Evolutionary conservation across 2,888 invertebrate genomes (phyloP), one percentile per base, ranked within the genome.

Genomic region (Boloria euphrosyne): DNA sequence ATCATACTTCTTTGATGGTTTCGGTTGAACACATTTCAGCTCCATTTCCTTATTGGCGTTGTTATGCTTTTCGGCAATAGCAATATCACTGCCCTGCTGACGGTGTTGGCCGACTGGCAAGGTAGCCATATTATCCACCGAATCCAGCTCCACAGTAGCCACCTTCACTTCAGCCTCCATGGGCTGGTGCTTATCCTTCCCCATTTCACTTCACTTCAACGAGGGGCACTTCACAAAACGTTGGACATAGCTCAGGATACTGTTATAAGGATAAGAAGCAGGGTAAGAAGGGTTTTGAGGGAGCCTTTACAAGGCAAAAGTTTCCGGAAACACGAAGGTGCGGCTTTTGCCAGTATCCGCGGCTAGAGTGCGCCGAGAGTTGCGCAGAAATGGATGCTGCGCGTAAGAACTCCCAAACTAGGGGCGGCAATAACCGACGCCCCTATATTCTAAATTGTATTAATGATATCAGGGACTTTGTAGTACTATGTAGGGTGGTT

Each of bases 81-180:
- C 94, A 80, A 94, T 93, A 82, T 95, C 95, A 78, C 94, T 95
- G 75, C 95, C 94, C 76, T 93, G 93, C 79, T 93, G 94, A 78
- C 93, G 94, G 82, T 95, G 95, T 81, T 96, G 94, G 71, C 96
- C 96, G 68, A 97, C 97, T 76, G 97, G 97, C 87, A 97, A 93
- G 52, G 97, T 97, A 86, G 97, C 97, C 95, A 97, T 97, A 84
- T 97, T 97, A 94, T 97, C 96, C 77, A 96, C 95, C 74, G 96
- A 94, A 90, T 97, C 97, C 80, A 96, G 94, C 89, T 97, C 97
- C 78, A 97, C 97, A 68, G 97, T 97, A 77, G 97, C 96, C 87
- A 97, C 96, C 93, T 97, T 97, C 89, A 97, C 95, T 92, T 97
- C 96, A 84, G 95, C 95, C 85, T 94, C 95, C 76, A 83, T 81